These are phyloP conservation scores for Pharmacophagus antenor DNA, from an alignment of 2,888 invertebrate species.

Conservation along the genomic window DNA sequence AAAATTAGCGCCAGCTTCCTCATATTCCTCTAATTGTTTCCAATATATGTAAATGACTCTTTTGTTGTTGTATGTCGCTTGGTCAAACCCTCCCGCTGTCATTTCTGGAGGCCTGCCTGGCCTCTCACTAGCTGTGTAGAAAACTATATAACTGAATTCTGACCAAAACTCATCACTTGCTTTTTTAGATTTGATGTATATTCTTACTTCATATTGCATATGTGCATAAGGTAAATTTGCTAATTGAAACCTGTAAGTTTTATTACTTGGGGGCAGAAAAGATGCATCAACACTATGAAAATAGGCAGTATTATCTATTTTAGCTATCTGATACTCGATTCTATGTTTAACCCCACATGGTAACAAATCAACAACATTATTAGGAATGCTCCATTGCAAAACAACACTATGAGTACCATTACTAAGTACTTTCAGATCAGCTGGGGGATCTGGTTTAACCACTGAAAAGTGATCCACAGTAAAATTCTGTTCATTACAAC, in stretches of 20 bases:
- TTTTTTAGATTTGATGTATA: conserved; percentile 82
- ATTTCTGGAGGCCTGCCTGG: conserved; percentile 86
- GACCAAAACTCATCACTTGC: conserved; percentile 86
- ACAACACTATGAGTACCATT: conserved; percentile 60
- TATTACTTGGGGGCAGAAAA: conserved; percentile 54
- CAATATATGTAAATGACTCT: conserved; percentile 88
- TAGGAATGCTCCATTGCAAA: conserved; percentile 61
- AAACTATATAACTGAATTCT: conserved; percentile 79
- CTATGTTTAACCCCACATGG: conserved; percentile 60
- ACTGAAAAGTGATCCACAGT: conserved; percentile 81
- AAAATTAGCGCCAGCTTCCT: conserved; percentile 88
- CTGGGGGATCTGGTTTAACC: conserved; percentile 63
- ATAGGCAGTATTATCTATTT: conserved; percentile 64
- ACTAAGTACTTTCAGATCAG: conserved; percentile 47
- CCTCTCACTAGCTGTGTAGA: conserved; percentile 81
- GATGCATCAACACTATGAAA: conserved; percentile 67
- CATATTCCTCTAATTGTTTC: conserved; percentile 85
- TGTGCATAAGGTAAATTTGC: conserved; percentile 83
- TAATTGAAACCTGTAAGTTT: conserved; percentile 67
- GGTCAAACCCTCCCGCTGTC: conserved; percentile 87
- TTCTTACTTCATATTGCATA: conserved; percentile 86
- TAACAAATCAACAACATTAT: conserved; percentile 60
- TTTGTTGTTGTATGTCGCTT: conserved; percentile 72
- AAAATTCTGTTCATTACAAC: conserved; percentile 71
- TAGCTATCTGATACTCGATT: conserved; percentile 73